Evolutionary conservation across 2,113 vertebrate species (phyloP).

Genomic region (Murina feae): DNA sequence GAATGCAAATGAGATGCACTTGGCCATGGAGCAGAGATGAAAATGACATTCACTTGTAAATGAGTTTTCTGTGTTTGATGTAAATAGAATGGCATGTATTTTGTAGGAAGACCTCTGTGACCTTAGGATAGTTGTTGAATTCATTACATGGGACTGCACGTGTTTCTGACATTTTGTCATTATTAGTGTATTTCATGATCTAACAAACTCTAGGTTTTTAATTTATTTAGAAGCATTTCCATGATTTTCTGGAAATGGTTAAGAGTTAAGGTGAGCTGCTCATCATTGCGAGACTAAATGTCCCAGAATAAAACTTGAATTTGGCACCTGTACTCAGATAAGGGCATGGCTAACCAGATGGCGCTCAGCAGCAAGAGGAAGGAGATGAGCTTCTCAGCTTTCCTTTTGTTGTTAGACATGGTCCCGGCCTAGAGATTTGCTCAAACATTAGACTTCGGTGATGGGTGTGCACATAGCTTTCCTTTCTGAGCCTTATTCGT

Average conservation of each 20-base stretch:
- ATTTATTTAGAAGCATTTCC: neutral
- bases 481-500: neutral
- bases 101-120: conserved; percentile 69
- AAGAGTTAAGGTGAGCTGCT: conserved; percentile 31
- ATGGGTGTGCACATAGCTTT: neutral
- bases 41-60: conserved; percentile 88
- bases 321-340: neutral
- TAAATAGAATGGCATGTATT: conserved; percentile 84
- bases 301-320: conserved; percentile 18
- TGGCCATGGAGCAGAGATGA: conserved; percentile 78
- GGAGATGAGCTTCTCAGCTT: neutral
- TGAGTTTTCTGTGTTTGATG: conserved; percentile 87
- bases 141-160: conserved; percentile 1
- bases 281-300: neutral
- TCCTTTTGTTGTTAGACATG: neutral
- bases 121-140: conserved; percentile 48
- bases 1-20: conserved; percentile 86
- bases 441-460: neutral
- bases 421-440: neutral
- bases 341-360: neutral
- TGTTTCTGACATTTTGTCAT: conserved; percentile 56
- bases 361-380: neutral
- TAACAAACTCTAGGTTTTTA: conserved; percentile 23
- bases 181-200: conserved; percentile 1
- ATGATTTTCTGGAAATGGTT: neutral